Evolutionary conservation across 1,140 invertebrate genomes (phyloP), one percentile per base, ranked within the genome.

Genomic region (Pachypsylla venusta): DNA sequence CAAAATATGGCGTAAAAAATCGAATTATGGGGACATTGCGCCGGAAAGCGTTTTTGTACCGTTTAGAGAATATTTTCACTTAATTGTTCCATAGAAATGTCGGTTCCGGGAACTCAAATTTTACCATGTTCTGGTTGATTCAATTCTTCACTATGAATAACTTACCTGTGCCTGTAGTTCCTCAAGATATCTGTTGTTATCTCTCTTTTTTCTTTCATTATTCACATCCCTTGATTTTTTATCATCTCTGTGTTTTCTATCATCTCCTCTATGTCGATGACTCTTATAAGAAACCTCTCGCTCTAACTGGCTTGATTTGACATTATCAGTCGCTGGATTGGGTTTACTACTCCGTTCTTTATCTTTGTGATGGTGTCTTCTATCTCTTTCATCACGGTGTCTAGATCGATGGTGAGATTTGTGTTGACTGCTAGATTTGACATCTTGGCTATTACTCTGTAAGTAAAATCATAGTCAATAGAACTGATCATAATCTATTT

Each of bases 401-500:
- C 54, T 5, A 14, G 26, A 55, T 22, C 16, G 14, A 25, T 55
- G 42, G 22, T 48, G 42, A 3, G 42, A 48, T n/a, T 19, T 30
- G 14, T 25, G 27, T 10, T 58, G 40, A 63, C 14, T 57, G 61
- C 12, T 64, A 54, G 26, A 54, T 26, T 64, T 62, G 20, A 53
- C 59, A 30, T 57, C 20, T 16, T 30, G 27, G n/a, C 56, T n/a
- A n/a, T n/a, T n/a, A n/a, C n/a, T n/a, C n/a, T n/a, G n/a, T n/a
- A n/a, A n/a, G n/a, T n/a, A n/a, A n/a, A n/a, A n/a, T n/a, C n/a
- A n/a, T n/a, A n/a, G n/a, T n/a, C n/a, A n/a, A n/a, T n/a, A n/a
- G n/a, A n/a, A n/a, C n/a, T n/a, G n/a, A n/a, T n/a, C n/a, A n/a
- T n/a, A n/a, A n/a, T n/a, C n/a, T n/a, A n/a, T n/a, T n/a, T n/a